Conservation (phyloP, 92 coral and sea anemone species). For the Desmophyllum pertusum region DNA sequence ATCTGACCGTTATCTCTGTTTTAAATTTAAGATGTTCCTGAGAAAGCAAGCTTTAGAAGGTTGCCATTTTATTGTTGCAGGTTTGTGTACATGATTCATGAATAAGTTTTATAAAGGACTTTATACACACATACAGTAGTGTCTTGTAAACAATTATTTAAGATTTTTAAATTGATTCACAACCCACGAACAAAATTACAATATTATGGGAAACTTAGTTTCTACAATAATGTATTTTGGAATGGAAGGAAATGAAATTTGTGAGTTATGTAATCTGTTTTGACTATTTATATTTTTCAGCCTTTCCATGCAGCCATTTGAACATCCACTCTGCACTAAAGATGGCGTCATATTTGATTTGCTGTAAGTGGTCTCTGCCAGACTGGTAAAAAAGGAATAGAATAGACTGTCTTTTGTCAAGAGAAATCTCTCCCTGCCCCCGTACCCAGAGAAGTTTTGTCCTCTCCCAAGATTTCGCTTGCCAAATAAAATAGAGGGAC, state of each 20-base stretch:
- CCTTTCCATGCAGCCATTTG: slow-evolving; percentile 98
- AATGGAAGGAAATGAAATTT: neutral
- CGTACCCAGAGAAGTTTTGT: too few relatives aligned
- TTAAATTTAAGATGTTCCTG: slow-evolving; percentile 73
- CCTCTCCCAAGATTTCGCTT: too few relatives aligned
- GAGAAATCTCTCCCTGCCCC: too few relatives aligned
- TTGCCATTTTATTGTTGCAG: slow-evolving; percentile 94
- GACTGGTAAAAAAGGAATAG: neutral
- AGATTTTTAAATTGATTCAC: neutral
- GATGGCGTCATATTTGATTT: slow-evolving; percentile 94
- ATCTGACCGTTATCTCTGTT: neutral
- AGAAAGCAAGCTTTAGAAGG: slow-evolving; percentile 92
- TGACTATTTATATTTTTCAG: slow-evolving; percentile 45
- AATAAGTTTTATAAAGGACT: too few relatives aligned
- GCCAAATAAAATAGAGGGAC: too few relatives aligned
- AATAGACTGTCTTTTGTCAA: neutral
- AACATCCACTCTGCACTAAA: slow-evolving; percentile 93
- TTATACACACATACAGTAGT: too few relatives aligned
- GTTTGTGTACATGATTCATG: slow-evolving; percentile 36
- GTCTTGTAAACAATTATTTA: too few relatives aligned
- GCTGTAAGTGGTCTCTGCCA: slow-evolving; percentile 69
- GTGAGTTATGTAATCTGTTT: neutral
- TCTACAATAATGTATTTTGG: too few relatives aligned
- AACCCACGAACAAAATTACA: neutral
- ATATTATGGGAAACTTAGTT: too few relatives aligned